Evolutionary conservation across 2,797 vertebrate species (phyloP), one percentile per base, ranked within the genome.

Genomic region (Chaunax sp.): DNA sequence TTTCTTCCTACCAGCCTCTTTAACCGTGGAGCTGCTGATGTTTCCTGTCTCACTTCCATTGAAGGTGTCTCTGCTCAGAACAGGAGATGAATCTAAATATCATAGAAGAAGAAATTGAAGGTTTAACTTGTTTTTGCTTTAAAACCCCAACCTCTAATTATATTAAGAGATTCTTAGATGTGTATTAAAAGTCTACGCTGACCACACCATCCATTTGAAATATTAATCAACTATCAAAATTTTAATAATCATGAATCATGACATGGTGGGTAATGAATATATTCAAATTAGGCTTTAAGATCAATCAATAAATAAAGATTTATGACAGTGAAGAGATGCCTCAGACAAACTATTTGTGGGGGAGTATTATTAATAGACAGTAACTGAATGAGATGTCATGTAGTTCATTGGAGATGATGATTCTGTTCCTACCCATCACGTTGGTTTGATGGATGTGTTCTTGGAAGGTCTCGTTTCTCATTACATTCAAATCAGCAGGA

Each of bases 381-480:
- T n/a, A n/a, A n/a, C n/a, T n/a, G n/a, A n/a, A n/a, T n/a, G n/a
- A n/a, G n/a, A n/a, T n/a, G n/a, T n/a, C n/a, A n/a, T n/a, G n/a
- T n/a, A n/a, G n/a, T n/a, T n/a, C n/a, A n/a, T n/a, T n/a, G n/a
- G n/a, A n/a, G n/a, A n/a, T n/a, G 18, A 16, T 23, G 18, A 37
- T 30, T 54, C 16, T 41, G 49, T 20, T 83, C 61, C 81, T 89
- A 93, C 92, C 92, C 2, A 65, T 73, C 53, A 1, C n/a, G 18
- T 68, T 69, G 60, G 33, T 69, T 66, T 90, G 85, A 81, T 83
- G 83, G 23, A 64, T 49, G 2, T 81, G 73, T 3, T 80, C 78
- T 78, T 87, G 92, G 52, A 26, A 19, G 72, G 81, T 93, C 41
- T 89, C 89, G 57, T 92, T 92, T 33, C 62, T 81, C 22, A 58